Evolutionary conservation across 2,888 invertebrate species (phyloP).

Genomic region (Acanthopleura granulata): DNA sequence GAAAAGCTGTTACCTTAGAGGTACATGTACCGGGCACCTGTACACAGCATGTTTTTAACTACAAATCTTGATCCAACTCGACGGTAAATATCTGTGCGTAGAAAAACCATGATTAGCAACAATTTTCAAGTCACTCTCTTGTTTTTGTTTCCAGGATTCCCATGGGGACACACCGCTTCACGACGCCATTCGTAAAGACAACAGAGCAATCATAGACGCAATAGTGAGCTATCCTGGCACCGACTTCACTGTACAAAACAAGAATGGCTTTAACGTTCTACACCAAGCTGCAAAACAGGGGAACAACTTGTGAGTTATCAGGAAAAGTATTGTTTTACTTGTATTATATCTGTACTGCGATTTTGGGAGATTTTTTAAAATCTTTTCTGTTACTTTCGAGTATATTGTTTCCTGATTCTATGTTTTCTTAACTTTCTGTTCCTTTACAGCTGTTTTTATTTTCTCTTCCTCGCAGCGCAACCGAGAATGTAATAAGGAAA

Average conservation of each 20-base stretch:
- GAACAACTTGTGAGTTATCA: slow-evolving; percentile 76
- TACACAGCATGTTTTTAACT: too few species aligned
- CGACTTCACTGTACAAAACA: slow-evolving; percentile 82
- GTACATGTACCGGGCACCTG: too few species aligned
- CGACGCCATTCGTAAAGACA: slow-evolving; percentile 84
- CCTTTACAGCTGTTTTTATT: not conserved
- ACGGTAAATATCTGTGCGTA: too few species aligned
- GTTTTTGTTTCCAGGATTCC: slow-evolving; percentile 73
- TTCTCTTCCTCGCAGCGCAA: slow-evolving; percentile 73
- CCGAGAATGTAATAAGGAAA: slow-evolving; percentile 77
- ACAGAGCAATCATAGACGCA: slow-evolving; percentile 80
- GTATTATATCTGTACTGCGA: not conserved
- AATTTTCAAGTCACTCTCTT: not conserved
- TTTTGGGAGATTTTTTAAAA: too few species aligned
- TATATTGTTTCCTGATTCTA: too few species aligned
- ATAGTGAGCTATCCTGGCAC: slow-evolving; percentile 78
- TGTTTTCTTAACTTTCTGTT: not conserved
- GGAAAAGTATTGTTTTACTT: not conserved
- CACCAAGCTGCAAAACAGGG: slow-evolving; percentile 88
- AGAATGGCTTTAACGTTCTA: slow-evolving; percentile 86
- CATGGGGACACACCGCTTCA: slow-evolving; percentile 86
- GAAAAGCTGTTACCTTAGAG: too few species aligned
- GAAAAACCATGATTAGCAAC: too few species aligned
- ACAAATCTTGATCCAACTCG: too few species aligned
- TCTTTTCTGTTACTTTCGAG: too few species aligned